A percentile compares a stretch with the other conserved stretches of the same genome.
These are phyloP conservation scores for Haliclona indistincta DNA, from an alignment of 37 sponge, comb jelly and placozoan genomes.

Conservation along the genomic window DNA sequence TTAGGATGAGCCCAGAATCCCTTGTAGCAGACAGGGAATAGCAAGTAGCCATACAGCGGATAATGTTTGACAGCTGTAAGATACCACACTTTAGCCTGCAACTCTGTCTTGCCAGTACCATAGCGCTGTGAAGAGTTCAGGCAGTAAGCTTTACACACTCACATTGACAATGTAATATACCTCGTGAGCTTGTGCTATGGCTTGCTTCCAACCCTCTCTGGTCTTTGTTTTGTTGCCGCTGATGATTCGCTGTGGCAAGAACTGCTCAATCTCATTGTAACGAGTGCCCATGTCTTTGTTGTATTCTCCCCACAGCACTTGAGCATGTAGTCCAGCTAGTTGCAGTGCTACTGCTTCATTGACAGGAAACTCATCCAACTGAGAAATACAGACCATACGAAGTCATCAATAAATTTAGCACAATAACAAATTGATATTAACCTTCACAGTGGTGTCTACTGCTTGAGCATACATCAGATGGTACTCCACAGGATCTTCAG, in stretches of 20 bases:
- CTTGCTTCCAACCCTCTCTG: constrained; percentile 72
- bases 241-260: constrained; percentile 67
- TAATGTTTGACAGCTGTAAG: constrained; percentile 94
- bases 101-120: constrained; percentile 86
- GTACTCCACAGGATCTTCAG: constrained; percentile 96
- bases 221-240: constrained; percentile 37
- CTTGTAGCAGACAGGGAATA: constrained; percentile 90
- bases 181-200: constrained; percentile 86
- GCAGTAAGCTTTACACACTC: background rate
- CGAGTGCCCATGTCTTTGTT: constrained; percentile 30
- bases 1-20: constrained; percentile 98
- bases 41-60: constrained; percentile 84
- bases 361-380: constrained; percentile 95
- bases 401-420: background rate
- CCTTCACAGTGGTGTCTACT: constrained; percentile 91
- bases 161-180: constrained; percentile 20
- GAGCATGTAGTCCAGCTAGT: constrained; percentile 90
- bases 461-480: constrained; percentile 98
- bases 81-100: constrained; percentile 97
- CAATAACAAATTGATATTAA: constrained; percentile 8
- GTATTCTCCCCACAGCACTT: constrained; percentile 87
- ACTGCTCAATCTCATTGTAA: constrained; percentile 75
- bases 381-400: background rate
- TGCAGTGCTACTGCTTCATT: constrained; percentile 89
- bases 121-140: constrained; percentile 49